A percentile compares a stretch with the other conserved stretches of the same genome.
phyloP scores from a whole-genome alignment of 2,888 invertebrate species.

The Archips xylosteana region DNA sequence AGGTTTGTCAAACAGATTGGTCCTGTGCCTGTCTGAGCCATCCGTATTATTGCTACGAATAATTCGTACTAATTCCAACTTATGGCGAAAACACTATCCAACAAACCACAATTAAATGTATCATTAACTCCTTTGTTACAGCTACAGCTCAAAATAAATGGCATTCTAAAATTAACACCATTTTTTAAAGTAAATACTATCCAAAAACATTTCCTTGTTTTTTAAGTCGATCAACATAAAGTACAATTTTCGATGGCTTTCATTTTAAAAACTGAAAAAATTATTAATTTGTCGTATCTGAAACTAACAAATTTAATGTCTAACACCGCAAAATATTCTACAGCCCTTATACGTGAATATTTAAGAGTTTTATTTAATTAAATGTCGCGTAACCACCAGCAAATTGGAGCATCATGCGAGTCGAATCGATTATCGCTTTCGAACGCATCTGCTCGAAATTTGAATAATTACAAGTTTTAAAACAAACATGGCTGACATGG shows the following conservation, averaged over 20 bases:
- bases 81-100: background rate
- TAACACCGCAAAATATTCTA: background rate
- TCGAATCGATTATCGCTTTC: conserved; percentile 67
- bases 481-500: conserved; percentile 66
- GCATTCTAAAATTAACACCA: conserved; percentile 19
- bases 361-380: conserved; percentile 22
- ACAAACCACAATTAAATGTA: conserved; percentile 56
- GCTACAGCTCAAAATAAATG: conserved; percentile 44
- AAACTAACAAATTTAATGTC: background rate
- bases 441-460: conserved; percentile 81
- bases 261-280: background rate
- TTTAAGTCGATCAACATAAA: background rate
- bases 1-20: too few species aligned
- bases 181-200: background rate
- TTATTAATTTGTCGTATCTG: conserved; percentile 9
- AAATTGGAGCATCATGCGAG: conserved; percentile 22
- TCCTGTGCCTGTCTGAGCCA: too few species aligned
- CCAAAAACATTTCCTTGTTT: background rate
- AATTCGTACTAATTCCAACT: background rate
- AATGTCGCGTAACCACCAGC: conserved; percentile 13
- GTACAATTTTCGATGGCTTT: background rate
- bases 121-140: conserved; percentile 59
- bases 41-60: too few species aligned
- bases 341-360: background rate
- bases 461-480: conserved; percentile 78